A percentile compares a stretch with the other conserved stretches of the same genome.
These are phyloP conservation scores for Synergus laeviventris DNA, from an alignment of 2,888 invertebrate species.

Conservation along the genomic window DNA sequence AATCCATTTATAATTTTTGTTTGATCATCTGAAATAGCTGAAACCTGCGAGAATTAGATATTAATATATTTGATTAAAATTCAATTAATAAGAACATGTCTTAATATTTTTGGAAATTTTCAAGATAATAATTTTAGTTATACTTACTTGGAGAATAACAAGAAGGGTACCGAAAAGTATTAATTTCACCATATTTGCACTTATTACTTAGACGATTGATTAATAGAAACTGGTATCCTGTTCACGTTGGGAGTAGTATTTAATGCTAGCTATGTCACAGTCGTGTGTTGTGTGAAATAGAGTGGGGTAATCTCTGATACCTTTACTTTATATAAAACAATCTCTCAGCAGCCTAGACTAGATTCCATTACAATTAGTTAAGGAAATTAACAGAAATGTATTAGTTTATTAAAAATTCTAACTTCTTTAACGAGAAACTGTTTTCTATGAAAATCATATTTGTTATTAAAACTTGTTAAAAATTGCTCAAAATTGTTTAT, in stretches of 20 bases:
- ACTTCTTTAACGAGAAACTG: too few relatives aligned
- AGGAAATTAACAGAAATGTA: background rate
- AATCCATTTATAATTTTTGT: slow-evolving; percentile 14
- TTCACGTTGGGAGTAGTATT: background rate
- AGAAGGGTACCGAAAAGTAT: background rate
- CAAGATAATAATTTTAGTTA: background rate
- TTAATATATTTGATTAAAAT: background rate
- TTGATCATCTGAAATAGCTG: slow-evolving; percentile 3
- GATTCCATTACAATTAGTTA: background rate
- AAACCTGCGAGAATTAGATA: background rate
- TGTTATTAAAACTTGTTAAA: too few relatives aligned
- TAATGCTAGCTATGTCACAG: slow-evolving; percentile 4
- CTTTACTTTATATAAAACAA: background rate
- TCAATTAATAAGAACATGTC: background rate
- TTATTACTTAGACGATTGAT: slow-evolving; percentile 22
- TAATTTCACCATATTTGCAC: slow-evolving; percentile 10
- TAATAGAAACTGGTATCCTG: slow-evolving; percentile 28
- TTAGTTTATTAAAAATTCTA: too few relatives aligned
- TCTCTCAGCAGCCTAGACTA: background rate
- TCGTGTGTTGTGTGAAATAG: too few relatives aligned
- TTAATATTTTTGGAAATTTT: background rate
- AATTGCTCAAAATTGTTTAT: too few relatives aligned
- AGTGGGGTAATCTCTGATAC: background rate
- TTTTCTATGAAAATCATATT: too few relatives aligned
- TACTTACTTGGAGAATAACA: slow-evolving; percentile 6